phyloP scores from a whole-genome alignment of 2,888 invertebrate genomes.

The Blomia tropicalis region DNA sequence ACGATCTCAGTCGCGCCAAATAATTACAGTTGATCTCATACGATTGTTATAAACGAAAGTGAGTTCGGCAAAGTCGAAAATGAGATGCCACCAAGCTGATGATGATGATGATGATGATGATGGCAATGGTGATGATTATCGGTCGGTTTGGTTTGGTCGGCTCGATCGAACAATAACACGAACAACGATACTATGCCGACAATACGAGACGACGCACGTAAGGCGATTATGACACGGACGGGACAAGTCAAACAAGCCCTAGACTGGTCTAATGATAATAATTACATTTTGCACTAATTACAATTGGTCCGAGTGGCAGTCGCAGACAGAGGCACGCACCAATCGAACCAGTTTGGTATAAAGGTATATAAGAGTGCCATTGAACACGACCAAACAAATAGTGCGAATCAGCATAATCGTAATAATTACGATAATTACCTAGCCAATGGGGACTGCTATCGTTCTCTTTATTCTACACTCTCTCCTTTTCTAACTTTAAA shows the following conservation, averaged over 20 bases:
- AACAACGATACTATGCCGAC: neutral
- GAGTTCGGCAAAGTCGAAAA: neutral
- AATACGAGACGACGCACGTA: neutral
- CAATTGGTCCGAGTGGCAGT: neutral
- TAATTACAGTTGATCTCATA: conserved; percentile 4
- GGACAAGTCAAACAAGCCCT: conserved; percentile 11
- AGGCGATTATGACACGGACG: conserved; percentile 14
- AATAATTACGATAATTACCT: neutral
- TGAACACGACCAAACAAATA: conserved; percentile 3
- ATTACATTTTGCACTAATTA: conserved; percentile 9
- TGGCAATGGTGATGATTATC: neutral
- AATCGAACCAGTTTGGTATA: neutral
- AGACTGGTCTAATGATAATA: conserved; percentile 8
- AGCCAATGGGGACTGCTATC: neutral
- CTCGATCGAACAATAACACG: too few species aligned
- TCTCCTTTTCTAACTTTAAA: too few species aligned
- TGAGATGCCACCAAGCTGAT: neutral
- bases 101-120: neutral
- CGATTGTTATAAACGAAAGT: neutral
- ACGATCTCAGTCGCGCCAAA: conserved; percentile 16
- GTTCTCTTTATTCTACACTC: too few species aligned
- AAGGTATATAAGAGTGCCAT: conserved; percentile 1
- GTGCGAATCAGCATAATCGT: conserved; percentile 13
- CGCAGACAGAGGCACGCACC: neutral
- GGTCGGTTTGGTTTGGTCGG: too few species aligned